Evolutionary conservation across 1,140 invertebrate genomes (phyloP).

Genomic region (Drosophila nannoptera): DNA sequence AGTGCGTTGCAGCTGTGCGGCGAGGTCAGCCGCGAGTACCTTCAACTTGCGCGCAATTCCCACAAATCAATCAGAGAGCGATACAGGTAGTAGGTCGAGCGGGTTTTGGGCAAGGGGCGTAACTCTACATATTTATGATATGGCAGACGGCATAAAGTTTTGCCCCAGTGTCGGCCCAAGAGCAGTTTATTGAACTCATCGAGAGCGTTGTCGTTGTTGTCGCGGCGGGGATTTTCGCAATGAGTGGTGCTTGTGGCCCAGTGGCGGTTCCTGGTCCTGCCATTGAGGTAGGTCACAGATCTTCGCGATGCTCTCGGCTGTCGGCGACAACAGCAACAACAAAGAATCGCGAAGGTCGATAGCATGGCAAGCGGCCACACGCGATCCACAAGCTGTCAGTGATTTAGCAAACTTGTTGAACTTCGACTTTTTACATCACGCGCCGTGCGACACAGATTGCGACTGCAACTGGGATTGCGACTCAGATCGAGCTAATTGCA

Average conservation of each 20-base stretch:
- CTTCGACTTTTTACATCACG: conserved; percentile 51
- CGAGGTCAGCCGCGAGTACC: not conserved
- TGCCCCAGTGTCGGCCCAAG: conserved; percentile 43
- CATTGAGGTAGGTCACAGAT: conserved; percentile 74
- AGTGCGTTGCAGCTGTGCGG: not conserved
- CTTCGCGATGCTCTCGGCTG: conserved; percentile 39
- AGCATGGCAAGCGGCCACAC: conserved; percentile 51
- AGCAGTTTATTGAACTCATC: conserved; percentile 64
- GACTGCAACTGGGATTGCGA: not conserved
- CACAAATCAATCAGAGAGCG: conserved; percentile 1
- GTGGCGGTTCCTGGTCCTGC: conserved; percentile 53
- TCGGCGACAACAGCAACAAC: conserved; percentile 2
- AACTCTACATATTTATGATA: conserved; percentile 26
- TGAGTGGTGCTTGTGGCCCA: conserved; percentile 5
- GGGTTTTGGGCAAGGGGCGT: not conserved
- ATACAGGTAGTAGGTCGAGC: not conserved
- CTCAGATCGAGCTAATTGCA: conserved; percentile 39
- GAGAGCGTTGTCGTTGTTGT: too few species aligned
- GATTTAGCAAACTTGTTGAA: conserved; percentile 63
- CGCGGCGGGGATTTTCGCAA: too few species aligned
- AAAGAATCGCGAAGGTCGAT: conserved; percentile 51
- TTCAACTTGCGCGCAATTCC: not conserved
- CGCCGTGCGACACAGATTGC: conserved; percentile 8
- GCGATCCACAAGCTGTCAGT: conserved; percentile 55
- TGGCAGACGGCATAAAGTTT: not conserved